Conservation (phyloP, 92 coral and sea anemone species). For the Blastomussa wellsi region DNA sequence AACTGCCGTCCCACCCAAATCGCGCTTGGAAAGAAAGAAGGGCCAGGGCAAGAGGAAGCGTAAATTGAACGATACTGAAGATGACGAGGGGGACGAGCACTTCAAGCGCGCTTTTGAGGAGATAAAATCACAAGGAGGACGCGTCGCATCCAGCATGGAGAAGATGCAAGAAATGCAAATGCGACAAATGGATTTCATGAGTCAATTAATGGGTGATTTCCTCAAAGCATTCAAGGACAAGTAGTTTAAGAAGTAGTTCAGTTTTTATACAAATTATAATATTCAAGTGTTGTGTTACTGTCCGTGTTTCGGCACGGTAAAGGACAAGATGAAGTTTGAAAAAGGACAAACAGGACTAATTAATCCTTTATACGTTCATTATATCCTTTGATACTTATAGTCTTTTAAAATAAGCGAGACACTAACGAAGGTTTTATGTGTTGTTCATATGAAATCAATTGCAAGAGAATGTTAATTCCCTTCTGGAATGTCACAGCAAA, state of each 20-base stretch:
- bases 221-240: constrained; percentile 2
- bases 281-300: background rate
- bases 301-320: background rate
- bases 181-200: background rate
- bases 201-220: constrained; percentile 8
- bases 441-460: constrained; percentile 10
- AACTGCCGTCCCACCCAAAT: constrained; percentile 18
- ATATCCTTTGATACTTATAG: background rate
- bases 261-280: background rate
- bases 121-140: constrained; percentile 10
- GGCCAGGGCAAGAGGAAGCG: constrained; percentile 17
- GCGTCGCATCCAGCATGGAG: constrained; percentile 8
- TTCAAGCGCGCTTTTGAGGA: background rate
- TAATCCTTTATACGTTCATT: background rate
- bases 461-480: constrained; percentile 4
- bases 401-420: background rate
- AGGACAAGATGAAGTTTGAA: background rate
- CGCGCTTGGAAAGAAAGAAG: constrained; percentile 32
- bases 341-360: constrained; percentile 2
- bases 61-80: background rate
- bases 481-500: constrained; percentile 29
- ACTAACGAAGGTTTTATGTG: background rate
- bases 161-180: constrained; percentile 22
- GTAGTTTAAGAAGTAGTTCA: background rate
- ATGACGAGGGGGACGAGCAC: constrained; percentile 3